phyloP scores from a whole-genome alignment of 2,888 invertebrate genomes.

The Neoaliturus tenellus region DNA sequence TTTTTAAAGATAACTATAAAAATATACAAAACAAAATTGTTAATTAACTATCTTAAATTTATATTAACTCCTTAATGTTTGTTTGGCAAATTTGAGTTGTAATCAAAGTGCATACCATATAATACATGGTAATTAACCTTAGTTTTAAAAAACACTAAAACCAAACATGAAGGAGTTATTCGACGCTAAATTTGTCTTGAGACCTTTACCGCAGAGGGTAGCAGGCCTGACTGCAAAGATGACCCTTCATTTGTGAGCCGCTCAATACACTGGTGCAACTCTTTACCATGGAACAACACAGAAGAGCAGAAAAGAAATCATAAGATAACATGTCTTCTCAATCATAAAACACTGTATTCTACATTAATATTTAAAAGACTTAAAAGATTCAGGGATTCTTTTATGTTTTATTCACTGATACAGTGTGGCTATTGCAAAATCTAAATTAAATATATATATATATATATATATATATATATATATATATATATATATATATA shows the following conservation, averaged over 20 bases:
- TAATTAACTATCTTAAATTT: not conserved
- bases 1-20: not conserved
- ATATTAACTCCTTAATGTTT: slow-evolving; percentile 30
- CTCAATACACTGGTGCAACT: slow-evolving; percentile 67
- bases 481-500: too few species aligned
- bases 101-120: too few species aligned
- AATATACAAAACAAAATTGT: not conserved
- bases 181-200: slow-evolving; percentile 56
- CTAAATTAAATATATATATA: too few species aligned
- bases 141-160: not conserved
- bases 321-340: slow-evolving; percentile 58
- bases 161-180: slow-evolving; percentile 50
- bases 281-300: slow-evolving; percentile 70
- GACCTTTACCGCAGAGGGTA: slow-evolving; percentile 69
- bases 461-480: too few species aligned
- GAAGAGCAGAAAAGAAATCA: slow-evolving; percentile 68
- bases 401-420: too few species aligned
- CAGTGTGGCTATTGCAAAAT: too few species aligned
- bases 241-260: slow-evolving; percentile 65
- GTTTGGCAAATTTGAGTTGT: too few species aligned
- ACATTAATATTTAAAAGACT: not conserved
- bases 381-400: not conserved
- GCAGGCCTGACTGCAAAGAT: slow-evolving; percentile 67
- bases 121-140: not conserved
- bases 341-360: slow-evolving; percentile 53